phyloP scores from a whole-genome alignment of 2,113 vertebrate genomes.

The Nycticryphes semicollaris region DNA sequence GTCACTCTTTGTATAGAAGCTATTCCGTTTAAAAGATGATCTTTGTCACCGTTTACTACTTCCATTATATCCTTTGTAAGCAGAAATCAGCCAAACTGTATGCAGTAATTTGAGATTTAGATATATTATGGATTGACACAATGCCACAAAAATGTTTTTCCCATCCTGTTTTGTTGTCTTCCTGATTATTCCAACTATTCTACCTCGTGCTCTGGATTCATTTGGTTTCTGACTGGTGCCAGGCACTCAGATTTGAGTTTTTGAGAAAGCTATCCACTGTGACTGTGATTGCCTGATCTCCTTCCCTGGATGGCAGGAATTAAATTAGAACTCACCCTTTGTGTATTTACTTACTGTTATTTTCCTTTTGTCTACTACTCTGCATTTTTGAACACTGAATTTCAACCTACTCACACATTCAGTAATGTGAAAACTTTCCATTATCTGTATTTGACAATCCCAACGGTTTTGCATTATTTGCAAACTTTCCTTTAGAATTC shows the following conservation, averaged over 20 bases:
- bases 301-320: not conserved
- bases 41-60: not conserved
- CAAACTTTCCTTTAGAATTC: not conserved
- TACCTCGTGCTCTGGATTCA: not conserved
- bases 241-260: not conserved
- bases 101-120: constrained; percentile 20
- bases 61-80: constrained; percentile 43
- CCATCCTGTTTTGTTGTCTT: not conserved
- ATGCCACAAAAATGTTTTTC: not conserved
- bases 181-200: not conserved
- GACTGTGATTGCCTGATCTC: not conserved
- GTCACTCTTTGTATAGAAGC: constrained; percentile 30
- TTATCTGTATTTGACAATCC: not conserved
- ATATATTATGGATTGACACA: constrained; percentile 39
- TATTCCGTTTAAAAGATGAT: constrained; percentile 17
- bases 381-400: not conserved
- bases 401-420: not conserved
- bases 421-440: not conserved
- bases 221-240: not conserved
- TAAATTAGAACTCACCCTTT: not conserved
- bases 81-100: constrained; percentile 8
- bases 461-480: not conserved
- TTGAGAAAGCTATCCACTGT: not conserved
- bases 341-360: not conserved
- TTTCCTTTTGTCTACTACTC: not conserved